Evolutionary conservation across 2,113 vertebrate genomes (phyloP).

Genomic region (Pionites leucogaster): DNA sequence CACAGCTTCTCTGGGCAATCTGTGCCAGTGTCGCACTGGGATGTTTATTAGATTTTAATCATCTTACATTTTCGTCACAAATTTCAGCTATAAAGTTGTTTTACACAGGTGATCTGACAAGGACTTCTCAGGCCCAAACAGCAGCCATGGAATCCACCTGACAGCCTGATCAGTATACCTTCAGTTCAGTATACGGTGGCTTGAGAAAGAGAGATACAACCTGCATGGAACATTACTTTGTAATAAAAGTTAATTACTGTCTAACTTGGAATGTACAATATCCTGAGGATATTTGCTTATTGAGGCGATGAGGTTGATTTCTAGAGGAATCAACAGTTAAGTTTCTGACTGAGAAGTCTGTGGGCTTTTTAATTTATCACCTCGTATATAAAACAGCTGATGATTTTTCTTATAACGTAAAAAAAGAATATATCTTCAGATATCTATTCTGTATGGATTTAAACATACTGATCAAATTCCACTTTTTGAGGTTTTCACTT

Average conservation of each 20-base stretch:
- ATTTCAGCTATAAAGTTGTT: neutral
- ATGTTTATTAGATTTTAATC: neutral
- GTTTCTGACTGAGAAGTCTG: neutral
- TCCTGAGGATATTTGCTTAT: conserved; percentile 22
- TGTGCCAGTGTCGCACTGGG: neutral
- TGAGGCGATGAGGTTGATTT: neutral
- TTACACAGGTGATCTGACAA: neutral
- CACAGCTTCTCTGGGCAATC: neutral
- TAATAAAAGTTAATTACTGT: neutral
- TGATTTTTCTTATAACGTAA: neutral
- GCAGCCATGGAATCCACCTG: neutral
- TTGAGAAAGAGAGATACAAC: neutral
- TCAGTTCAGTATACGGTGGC: neutral
- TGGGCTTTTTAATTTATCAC: neutral
- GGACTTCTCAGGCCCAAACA: neutral
- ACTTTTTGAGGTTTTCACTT: neutral
- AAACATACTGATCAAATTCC: neutral
- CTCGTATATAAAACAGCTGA: neutral
- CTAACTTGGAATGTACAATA: neutral
- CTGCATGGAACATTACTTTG: neutral
- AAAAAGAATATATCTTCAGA: neutral
- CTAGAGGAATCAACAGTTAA: neutral
- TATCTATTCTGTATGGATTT: neutral
- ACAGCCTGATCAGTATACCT: neutral
- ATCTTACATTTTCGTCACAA: neutral